Base-by-base conservation (phyloP, 2,888 invertebrate genomes). In the Heterodera filipjevi region DNA sequence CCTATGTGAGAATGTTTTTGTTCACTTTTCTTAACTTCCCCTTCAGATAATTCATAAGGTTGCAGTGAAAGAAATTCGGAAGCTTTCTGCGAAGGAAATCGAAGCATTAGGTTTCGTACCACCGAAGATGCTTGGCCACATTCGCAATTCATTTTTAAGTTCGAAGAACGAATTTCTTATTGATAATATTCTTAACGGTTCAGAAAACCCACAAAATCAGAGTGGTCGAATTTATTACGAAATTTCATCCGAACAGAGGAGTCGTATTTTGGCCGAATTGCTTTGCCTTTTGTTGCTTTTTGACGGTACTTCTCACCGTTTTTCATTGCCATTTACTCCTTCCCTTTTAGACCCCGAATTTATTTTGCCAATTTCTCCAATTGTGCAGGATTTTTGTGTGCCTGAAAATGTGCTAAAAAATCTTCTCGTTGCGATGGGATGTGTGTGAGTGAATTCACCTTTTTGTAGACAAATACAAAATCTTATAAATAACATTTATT, bases 111-210 rank as follows among this genome's bases (percentile, higher is more conserved):
- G 32, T 64, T 64, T 30, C 14, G 27, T 73, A 30, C 73, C 73
- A 32, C n/a, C 49, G 12, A 44, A 64, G 49, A 73, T 73, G 73
- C 33, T 14, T 27, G 46, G 35, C 5, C 64, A 73, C 35, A 64
- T 73, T n/a, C 39, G 73, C n/a, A 35, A 73, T n/a, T 14, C n/a
- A n/a, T 73, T 39, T 49, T 73, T 73, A n/a, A n/a, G 73, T 73
- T 33, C n/a, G 14, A 59, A 59, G 27, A 27, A n/a, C n/a, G 10
- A 8, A n/a, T 19, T 16, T 19, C 22, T 44, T 44, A 35, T 6
- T 12, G 8, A 46, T 12, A 22, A 2, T 73, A 22, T 27, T 5
- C 22, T n/a, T 10, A 30, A 27, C 12, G n/a, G n/a, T 39, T 73
- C 27, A 59, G 32, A 22, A 44, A 44, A n/a, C 33, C 59, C 59